Percentiles rank a stretch among this genome's conserved stretches.
These are phyloP conservation scores for Erithacus rubecula DNA, from an alignment of 2,797 vertebrate species.

Conservation along the genomic window DNA sequence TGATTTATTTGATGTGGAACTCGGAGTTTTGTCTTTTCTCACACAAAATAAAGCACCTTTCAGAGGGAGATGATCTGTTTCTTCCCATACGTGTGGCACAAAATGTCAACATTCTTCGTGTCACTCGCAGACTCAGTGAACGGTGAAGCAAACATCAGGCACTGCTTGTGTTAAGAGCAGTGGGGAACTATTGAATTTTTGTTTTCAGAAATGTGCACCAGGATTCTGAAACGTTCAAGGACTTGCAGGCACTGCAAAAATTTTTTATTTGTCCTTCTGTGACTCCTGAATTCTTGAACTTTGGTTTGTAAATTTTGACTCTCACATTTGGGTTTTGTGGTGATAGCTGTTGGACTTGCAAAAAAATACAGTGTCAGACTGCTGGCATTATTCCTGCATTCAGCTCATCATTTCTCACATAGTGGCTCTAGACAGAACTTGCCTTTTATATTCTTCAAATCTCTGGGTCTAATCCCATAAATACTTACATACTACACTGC, in stretches of 20 bases:
- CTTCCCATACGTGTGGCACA: constrained; percentile 31
- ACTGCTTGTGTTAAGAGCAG: background rate
- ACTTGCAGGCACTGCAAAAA: constrained; percentile 4
- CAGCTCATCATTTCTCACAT: background rate
- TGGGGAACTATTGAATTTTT: constrained; percentile 22
- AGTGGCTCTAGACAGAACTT: background rate
- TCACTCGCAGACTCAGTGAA: constrained; percentile 43
- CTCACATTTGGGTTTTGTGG: background rate
- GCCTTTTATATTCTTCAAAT: background rate
- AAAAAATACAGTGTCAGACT: background rate
- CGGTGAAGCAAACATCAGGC: constrained; percentile 44
- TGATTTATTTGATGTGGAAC: constrained; percentile 63
- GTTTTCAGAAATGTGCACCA: constrained; percentile 6
- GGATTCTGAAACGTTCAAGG: background rate
- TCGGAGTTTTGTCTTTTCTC: constrained; percentile 58
- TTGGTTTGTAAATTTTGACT: background rate
- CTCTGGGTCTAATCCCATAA: constrained; percentile 7
- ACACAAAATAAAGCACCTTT: constrained; percentile 62
- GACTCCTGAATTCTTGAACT: background rate
- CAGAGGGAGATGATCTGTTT: constrained; percentile 48
- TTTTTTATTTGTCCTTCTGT: background rate
- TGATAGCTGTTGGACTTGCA: background rate
- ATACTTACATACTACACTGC: background rate
- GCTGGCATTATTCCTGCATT: background rate
- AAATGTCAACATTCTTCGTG: constrained; percentile 62